These are phyloP conservation scores for Prionailurus viverrinus DNA, from an alignment of 2,113 vertebrate species.

Conservation along the genomic window DNA sequence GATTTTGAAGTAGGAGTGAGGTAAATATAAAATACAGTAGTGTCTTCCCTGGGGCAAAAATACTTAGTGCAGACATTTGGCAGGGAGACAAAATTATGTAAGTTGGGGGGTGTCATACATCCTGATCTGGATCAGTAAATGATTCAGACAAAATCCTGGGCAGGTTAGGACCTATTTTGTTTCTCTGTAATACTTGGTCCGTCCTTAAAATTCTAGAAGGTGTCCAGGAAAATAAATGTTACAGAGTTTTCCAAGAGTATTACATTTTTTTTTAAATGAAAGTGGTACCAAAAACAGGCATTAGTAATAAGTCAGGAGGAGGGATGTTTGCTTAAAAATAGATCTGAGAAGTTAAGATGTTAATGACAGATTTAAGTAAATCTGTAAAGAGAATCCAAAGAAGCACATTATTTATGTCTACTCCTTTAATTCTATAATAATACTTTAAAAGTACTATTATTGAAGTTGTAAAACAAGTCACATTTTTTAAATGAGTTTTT, in stretches of 20 bases:
- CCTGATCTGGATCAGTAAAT: background rate
- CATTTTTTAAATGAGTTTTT: background rate
- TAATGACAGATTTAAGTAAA: background rate
- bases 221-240: background rate
- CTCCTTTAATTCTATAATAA: background rate
- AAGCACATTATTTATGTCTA: background rate
- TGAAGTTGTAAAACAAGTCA: constrained; percentile 35
- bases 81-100: background rate
- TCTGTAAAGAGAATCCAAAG: background rate
- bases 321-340: background rate
- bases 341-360: background rate
- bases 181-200: constrained; percentile 14
- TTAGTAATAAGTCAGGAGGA: constrained; percentile 9
- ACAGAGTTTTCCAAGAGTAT: background rate
- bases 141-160: background rate
- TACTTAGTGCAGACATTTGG: constrained; percentile 11
- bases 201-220: constrained; percentile 32
- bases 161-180: background rate
- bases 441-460: constrained; percentile 1
- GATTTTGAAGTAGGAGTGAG: background rate
- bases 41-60: background rate
- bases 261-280: constrained; percentile 36
- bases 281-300: background rate
- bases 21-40: constrained; percentile 25
- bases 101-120: background rate